Base-by-base conservation (phyloP, 2,888 invertebrate genomes). In the Hyposoter didymator region DNA sequence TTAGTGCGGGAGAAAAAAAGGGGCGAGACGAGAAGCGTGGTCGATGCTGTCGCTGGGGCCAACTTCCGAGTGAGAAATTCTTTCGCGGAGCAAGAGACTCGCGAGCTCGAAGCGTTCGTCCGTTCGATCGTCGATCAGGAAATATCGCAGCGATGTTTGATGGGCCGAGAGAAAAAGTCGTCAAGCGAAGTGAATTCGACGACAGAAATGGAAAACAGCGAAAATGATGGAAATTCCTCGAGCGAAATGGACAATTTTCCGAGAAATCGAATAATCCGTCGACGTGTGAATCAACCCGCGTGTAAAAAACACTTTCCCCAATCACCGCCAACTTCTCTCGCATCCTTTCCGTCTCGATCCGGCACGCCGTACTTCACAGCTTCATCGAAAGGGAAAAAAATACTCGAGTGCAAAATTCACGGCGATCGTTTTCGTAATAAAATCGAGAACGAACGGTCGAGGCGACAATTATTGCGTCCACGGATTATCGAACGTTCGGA, bases 81-180 rank as follows among this genome's bases (percentile, higher is more conserved):
- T 5, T 83, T 85, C 80, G 83, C 67, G 6, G 73, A 74, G 62
- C 83, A 83, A 49, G 83, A 85, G 78, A 43, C 74, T 32, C 52
- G 52, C 45, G 85, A 85, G 35, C 80, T 85, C n/a, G 80, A 83
- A 73, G 85, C 85, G 19, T 83, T 85, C 39, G 78, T 80, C 32
- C 75, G 85, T 55, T 81, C 83, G 73, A 73, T 85, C 17, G 69
- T 84, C 43, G 45, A 78, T 74, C 59, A 39, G 1, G 49, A 64
- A 72, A 69, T 74, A 14, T 62, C 74, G 12, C 28, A 22, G 19
- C 47, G 47, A 47, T 62, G 62, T 17, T 4, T 1, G 2, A 0
- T n/a, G 1, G 2, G 3, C 10, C 12, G 12, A 6, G 43, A 62
- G 17, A 49, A 52, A 69, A 70, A 19, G 17, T 55, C 74, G 1